Percentiles rank a stretch among this genome's conserved stretches.
phyloP scores from a whole-genome alignment of 2,113 vertebrate genomes.

The Anas platyrhynchos region DNA sequence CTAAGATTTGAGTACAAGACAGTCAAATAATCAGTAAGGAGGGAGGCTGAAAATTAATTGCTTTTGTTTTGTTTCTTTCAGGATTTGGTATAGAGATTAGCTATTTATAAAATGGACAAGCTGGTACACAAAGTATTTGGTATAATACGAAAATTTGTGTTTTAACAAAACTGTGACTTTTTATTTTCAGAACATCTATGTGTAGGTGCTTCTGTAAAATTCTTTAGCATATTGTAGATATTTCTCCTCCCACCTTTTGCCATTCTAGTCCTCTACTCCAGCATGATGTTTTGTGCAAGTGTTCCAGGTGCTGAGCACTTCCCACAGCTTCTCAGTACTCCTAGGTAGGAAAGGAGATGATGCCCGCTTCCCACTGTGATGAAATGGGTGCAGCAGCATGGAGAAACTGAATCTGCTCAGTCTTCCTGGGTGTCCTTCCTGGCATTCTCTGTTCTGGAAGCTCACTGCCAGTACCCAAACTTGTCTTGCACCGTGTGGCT shows the following conservation, averaged over 20 bases:
- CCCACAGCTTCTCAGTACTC: not conserved
- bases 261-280: not conserved
- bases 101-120: not conserved
- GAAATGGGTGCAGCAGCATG: not conserved
- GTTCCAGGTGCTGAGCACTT: not conserved
- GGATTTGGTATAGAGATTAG: not conserved
- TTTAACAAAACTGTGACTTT: not conserved
- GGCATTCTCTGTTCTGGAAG: not conserved
- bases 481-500: not conserved
- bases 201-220: not conserved
- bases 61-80: not conserved
- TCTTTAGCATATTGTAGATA: not conserved
- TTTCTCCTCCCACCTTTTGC: not conserved
- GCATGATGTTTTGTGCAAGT: not conserved
- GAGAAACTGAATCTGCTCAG: not conserved
- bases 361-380: not conserved
- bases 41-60: not conserved
- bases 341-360: not conserved
- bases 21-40: not conserved
- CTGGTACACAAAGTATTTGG: not conserved
- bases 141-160: not conserved
- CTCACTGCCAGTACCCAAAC: not conserved
- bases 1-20: not conserved
- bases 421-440: not conserved
- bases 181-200: not conserved